phyloP scores from a whole-genome alignment of 2,888 invertebrate species.

The Ligdia adustata region DNA sequence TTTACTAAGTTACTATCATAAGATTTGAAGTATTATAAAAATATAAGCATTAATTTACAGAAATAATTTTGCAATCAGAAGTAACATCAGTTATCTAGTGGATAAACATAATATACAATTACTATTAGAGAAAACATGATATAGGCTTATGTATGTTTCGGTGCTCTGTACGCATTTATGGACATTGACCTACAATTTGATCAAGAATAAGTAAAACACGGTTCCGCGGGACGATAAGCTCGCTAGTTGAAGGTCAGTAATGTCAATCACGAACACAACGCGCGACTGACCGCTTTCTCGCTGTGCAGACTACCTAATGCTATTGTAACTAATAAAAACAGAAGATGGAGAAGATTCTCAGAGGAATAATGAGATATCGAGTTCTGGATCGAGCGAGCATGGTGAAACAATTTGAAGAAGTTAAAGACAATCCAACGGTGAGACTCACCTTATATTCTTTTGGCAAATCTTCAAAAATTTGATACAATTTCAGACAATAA shows the following conservation, averaged over 20 bases:
- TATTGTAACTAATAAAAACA: conserved; percentile 28
- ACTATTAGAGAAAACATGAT: conserved; percentile 19
- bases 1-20: too few relatives aligned
- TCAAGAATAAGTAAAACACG: conserved; percentile 36
- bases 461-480: too few relatives aligned
- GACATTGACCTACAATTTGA: conserved; percentile 47
- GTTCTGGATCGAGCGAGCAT: conserved; percentile 91
- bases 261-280: conserved; percentile 58
- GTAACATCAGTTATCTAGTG: conserved; percentile 12
- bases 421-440: conserved; percentile 94
- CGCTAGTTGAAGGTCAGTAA: conserved; percentile 70
- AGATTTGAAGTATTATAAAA: too few relatives aligned
- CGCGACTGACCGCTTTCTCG: conserved; percentile 26
- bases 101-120: conserved; percentile 28
- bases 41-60: conserved; percentile 7
- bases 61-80: conserved; percentile 11
- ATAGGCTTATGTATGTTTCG: conserved; percentile 3
- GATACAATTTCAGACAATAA: too few relatives aligned
- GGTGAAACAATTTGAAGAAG: conserved; percentile 96
- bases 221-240: conserved; percentile 63
- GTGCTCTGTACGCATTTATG: conserved; percentile 20
- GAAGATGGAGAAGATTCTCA: conserved; percentile 92
- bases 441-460: conserved; percentile 54
- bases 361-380: conserved; percentile 95
- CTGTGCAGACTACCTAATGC: conserved; percentile 16